These are phyloP conservation scores for Lysandra bellargus DNA, from an alignment of 2,888 invertebrate species.

Conservation along the genomic window DNA sequence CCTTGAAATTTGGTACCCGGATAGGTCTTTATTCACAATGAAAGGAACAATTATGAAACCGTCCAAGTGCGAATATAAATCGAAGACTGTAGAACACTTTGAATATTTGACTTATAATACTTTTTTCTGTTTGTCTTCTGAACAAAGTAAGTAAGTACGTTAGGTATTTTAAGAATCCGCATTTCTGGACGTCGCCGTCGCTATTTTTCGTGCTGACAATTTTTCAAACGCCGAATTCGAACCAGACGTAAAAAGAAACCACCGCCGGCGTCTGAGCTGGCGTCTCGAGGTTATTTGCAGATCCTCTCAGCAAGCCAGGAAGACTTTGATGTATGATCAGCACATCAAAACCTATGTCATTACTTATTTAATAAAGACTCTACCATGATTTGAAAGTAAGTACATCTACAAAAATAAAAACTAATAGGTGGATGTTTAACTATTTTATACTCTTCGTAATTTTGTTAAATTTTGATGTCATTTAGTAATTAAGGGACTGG, in stretches of 20 bases:
- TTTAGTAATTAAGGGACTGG: too few relatives aligned
- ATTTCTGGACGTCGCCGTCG: background rate
- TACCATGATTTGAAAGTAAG: too few relatives aligned
- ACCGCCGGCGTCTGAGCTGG: background rate
- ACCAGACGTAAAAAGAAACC: conserved; percentile 9
- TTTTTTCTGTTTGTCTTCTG: background rate
- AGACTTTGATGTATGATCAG: background rate
- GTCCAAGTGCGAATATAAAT: too few relatives aligned
- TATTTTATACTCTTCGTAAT: too few relatives aligned
- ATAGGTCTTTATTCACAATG: too few relatives aligned
- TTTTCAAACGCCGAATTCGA: background rate
- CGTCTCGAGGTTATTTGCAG: background rate
- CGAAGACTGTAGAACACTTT: background rate
- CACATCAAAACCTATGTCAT: background rate
- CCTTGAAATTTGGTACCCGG: too few relatives aligned
- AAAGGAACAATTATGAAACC: too few relatives aligned
- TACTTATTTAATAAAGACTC: too few relatives aligned
- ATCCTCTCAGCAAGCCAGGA: background rate
- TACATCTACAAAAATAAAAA: too few relatives aligned
- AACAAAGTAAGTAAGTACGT: background rate
- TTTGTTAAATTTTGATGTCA: too few relatives aligned
- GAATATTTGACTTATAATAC: background rate
- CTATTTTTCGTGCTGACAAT: background rate
- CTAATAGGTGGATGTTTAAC: too few relatives aligned
- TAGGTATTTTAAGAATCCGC: background rate